Evolutionary conservation across 92 coral and sea anemone species (phyloP), one percentile per base, ranked within the genome.

Genomic region (Chrysogorgia sp.): DNA sequence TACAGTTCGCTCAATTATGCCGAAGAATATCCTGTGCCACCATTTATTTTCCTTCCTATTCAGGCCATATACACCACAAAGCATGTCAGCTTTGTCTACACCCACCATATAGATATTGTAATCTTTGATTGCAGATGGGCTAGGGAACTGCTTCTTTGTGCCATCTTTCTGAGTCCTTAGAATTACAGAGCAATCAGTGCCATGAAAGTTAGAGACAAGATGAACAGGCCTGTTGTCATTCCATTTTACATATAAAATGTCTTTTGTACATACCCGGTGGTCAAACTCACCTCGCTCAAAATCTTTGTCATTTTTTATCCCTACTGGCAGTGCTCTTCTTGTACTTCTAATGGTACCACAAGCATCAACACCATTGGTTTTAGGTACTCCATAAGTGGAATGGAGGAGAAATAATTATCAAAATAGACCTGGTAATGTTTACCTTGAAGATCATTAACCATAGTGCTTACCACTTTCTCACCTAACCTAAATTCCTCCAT

Each of bases 1-100:
- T 7, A 86, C 60, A 49, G 87, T 77, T 15, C 81, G 84, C 55
- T 86, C 84, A 76, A 82, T 82, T 19, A 82, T 86, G 29, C 81
- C 76, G 32, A 82, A 86, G 69, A 86, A 82, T 20, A 76, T 75
- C 32, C 81, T 76, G 32, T 75, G 75, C 86, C 84, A 86, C 87
- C 87, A 86, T 77, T 86, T 80, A 50, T 85, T 86, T 32, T 80
- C 62, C 63, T 76, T 82, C 61, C 86, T 67, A 76, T 60, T 31
- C 31, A 82, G 37, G 33, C 87, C 81, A 63, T 81, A 70, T 55
- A 86, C 69, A 52, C 67, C 81, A 67, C 87, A 82, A 68, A 86
- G 90, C 81, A 82, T 82, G 61, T 87, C 87, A 71, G 88, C 82
- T 66, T 87, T 83, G 71, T 79, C 85, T 25, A 83, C 91, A 9